Conservation (phyloP, 2,113 vertebrate genomes). For the Zosterops hypoxanthus region DNA sequence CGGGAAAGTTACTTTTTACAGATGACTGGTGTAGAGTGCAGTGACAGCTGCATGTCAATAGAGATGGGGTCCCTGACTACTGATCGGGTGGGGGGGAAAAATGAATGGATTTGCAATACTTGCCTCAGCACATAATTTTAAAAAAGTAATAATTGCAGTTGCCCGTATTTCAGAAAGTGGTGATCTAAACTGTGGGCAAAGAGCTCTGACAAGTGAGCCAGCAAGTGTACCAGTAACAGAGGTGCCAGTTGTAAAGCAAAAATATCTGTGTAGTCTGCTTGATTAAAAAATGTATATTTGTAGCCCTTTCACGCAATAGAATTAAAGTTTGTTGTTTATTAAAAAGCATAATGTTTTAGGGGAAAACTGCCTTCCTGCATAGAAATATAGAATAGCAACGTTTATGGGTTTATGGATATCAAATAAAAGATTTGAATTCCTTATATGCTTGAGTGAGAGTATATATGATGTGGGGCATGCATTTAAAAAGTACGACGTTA, state of each 20-base stretch:
- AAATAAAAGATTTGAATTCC: conserved; percentile 84
- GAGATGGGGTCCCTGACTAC: conserved; percentile 46
- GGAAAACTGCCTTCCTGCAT: conserved; percentile 76
- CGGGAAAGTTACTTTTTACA: conserved; percentile 13
- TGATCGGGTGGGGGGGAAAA: background rate
- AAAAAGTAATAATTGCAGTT: background rate
- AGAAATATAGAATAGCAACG: conserved; percentile 79
- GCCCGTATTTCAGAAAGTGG: conserved; percentile 31
- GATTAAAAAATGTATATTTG: conserved; percentile 80
- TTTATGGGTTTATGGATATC: conserved; percentile 82
- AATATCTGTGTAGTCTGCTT: conserved; percentile 78
- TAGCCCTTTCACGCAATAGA: conserved; percentile 79
- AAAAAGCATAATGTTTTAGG: conserved; percentile 73
- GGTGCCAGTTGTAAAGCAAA: conserved; percentile 80
- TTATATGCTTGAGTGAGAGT: conserved; percentile 82
- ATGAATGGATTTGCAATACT: conserved; percentile 32
- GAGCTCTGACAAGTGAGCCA: conserved; percentile 67
- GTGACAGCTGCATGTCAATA: conserved; percentile 21
- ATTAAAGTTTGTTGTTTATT: conserved; percentile 80
- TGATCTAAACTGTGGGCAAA: conserved; percentile 59
- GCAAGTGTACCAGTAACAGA: conserved; percentile 64
- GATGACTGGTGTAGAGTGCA: conserved; percentile 46
- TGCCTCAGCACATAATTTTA: background rate
- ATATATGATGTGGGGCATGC: conserved; percentile 71
- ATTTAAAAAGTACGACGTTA: background rate